Base-by-base conservation (phyloP, 2,888 invertebrate species). In the Platycheirus albimanus region DNA sequence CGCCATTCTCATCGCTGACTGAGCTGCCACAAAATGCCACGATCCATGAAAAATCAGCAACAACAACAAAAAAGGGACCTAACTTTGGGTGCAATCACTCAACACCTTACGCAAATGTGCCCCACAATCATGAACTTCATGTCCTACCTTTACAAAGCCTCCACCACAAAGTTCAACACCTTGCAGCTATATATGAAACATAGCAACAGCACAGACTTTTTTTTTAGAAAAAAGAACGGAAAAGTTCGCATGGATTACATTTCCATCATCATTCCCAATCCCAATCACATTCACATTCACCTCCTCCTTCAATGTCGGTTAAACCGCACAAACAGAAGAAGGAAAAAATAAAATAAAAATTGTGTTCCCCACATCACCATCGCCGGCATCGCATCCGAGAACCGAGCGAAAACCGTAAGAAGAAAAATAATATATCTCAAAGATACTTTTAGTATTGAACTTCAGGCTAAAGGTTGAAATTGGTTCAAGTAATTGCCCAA, bases 401-500 rank as follows among this genome's bases (percentile, higher is more conserved):
- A 49, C 20, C 13, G 70, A 63, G 47, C 28, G 36, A 17, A 61
- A 69, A 30, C 8, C 19, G n/a, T 49, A 66, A 58, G 8, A 51
- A 66, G 28, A 24, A 43, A 58, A 78, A 41, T 36, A 45, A 47
- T 19, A 56, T 28, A 76, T 66, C 80, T 70, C 76, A 81, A 75
- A 74, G 77, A 78, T 83, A 83, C 83, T 88, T 88, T 87, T 87
- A 88, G 88, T 89, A 89, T 89, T 88, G 89, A 90, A 90, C 89
- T 90, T 90, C 89, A 87, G 89, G 89, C 89, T 90, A 90, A 90
- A 90, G 90, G 89, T 90, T 89, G 89, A 89, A 89, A 89, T 88
- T 89, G 89, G 89, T 88, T 88, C 88, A 87, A 89, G 89, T 90
- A 90, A 90, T 90, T 90, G 89, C 86, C 87, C 70, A 75, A 84